Evolutionary conservation across 1,140 invertebrate genomes (phyloP).

Genomic region (Monomorium pharaonis): DNA sequence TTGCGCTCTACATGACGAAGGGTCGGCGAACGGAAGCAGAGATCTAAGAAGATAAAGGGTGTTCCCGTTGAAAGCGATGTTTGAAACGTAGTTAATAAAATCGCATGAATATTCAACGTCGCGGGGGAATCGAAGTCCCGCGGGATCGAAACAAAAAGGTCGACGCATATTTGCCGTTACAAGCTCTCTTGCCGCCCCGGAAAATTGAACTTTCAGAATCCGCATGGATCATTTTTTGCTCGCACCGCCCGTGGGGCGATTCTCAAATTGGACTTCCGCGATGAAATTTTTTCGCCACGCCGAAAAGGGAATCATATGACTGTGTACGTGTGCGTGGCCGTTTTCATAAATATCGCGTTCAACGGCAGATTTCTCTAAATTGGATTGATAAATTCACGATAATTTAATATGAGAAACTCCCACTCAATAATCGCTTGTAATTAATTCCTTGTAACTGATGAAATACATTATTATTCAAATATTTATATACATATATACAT

Average conservation of each 20-base stretch:
- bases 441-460: background rate
- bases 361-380: slow-evolving; percentile 1
- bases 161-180: slow-evolving; percentile 65
- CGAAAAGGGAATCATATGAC: background rate
- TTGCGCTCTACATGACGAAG: slow-evolving; percentile 1
- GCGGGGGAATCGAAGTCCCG: slow-evolving; percentile 66
- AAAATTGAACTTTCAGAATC: slow-evolving; percentile 73
- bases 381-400: background rate
- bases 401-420: background rate
- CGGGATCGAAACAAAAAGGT: slow-evolving; percentile 72
- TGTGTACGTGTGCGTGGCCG: background rate
- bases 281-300: slow-evolving; percentile 52
- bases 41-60: slow-evolving; percentile 71
- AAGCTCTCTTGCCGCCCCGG: slow-evolving; percentile 30
- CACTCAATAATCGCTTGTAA: background rate
- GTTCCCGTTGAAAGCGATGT: slow-evolving; percentile 63
- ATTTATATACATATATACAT: too few relatives aligned
- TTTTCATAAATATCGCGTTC: slow-evolving; percentile 49
- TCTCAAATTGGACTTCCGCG: slow-evolving; percentile 65
- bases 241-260: slow-evolving; percentile 21
- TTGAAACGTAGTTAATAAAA: slow-evolving; percentile 75
- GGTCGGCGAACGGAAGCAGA: slow-evolving; percentile 8
- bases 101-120: slow-evolving; percentile 72
- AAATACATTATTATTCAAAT: background rate
- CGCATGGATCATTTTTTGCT: slow-evolving; percentile 51